Conservation (phyloP, 2,797 vertebrate genomes). For the Micrastur ruficollis region DNA sequence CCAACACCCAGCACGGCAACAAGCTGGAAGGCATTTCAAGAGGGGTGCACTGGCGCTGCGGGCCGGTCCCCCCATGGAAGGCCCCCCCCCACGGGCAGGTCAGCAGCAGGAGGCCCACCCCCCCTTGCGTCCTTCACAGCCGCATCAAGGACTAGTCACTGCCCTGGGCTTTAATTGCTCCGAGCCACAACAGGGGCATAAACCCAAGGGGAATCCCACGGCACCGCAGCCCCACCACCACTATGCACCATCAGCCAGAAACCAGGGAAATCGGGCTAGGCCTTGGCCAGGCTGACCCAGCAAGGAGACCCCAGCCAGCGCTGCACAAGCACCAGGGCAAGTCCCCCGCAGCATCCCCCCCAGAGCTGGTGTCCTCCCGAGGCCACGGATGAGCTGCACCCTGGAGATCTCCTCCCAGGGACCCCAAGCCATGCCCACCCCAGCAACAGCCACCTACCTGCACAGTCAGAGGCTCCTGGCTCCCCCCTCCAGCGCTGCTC, state of each 20-base stretch:
- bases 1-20: background rate
- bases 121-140: background rate
- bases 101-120: background rate
- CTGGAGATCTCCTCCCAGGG: fast-evolving
- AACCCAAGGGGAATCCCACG: background rate
- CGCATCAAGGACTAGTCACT: background rate
- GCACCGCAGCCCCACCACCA: fast-evolving
- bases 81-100: background rate
- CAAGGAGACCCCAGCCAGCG: background rate
- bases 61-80: background rate
- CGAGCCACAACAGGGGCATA: background rate
- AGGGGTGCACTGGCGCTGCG: fast-evolving
- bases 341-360: background rate
- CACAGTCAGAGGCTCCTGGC: fast-evolving
- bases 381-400: fast-evolving
- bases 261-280: background rate
- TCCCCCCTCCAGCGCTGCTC: background rate
- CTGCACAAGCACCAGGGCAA: background rate
- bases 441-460: background rate
- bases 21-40: background rate
- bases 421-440: background rate
- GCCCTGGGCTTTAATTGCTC: fast-evolving
- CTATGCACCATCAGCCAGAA: background rate
- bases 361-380: fast-evolving
- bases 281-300: background rate